phyloP scores from a whole-genome alignment of 1,140 invertebrate genomes.

The Megalonaias nervosa region DNA sequence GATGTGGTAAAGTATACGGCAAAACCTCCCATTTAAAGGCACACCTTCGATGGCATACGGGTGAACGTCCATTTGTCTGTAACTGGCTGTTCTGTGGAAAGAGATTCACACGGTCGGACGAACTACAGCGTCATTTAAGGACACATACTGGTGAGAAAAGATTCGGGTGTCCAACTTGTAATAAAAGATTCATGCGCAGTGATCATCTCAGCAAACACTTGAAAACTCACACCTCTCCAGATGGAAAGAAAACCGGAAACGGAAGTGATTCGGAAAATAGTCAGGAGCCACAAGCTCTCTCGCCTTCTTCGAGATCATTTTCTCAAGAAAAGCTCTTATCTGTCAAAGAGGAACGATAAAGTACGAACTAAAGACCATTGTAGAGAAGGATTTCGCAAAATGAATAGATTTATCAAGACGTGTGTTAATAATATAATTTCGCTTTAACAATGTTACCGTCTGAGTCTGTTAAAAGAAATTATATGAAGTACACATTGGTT shows the following conservation, averaged over 20 bases:
- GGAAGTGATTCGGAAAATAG: conserved; percentile 56
- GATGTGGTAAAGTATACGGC: conserved; percentile 96
- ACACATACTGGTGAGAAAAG: conserved; percentile 97
- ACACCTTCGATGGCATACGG: conserved; percentile 78
- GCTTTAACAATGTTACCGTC: too few species aligned
- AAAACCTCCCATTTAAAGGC: conserved; percentile 86
- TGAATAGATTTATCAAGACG: too few species aligned
- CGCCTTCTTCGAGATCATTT: neutral
- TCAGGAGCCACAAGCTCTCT: conserved; percentile 22
- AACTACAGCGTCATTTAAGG: conserved; percentile 89
- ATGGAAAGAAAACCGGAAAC: conserved; percentile 45
- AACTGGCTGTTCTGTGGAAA: conserved; percentile 92
- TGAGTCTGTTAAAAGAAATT: too few species aligned
- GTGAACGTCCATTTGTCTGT: conserved; percentile 76
- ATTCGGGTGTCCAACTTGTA: conserved; percentile 90
- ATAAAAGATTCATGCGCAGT: conserved; percentile 92
- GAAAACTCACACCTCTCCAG: conserved; percentile 63
- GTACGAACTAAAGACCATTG: too few species aligned
- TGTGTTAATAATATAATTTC: too few species aligned
- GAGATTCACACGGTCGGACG: conserved; percentile 93
- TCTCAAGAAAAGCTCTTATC: too few species aligned
- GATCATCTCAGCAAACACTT: conserved; percentile 71
- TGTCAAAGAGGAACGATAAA: too few species aligned
- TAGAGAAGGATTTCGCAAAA: too few species aligned
- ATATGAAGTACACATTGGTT: too few species aligned